phyloP scores from a whole-genome alignment of 2,888 invertebrate genomes.

The Craniophora ligustri region DNA sequence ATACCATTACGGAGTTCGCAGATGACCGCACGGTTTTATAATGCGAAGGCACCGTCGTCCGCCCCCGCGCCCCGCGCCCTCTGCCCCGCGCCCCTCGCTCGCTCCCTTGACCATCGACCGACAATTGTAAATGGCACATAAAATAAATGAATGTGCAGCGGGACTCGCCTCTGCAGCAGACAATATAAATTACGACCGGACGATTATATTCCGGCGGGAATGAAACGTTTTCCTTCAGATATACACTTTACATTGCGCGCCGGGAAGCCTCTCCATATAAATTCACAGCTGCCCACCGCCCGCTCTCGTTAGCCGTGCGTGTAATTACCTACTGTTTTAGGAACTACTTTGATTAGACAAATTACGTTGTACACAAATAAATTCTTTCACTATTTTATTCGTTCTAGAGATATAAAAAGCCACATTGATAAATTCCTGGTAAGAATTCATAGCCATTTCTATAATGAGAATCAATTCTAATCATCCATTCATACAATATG shows the following conservation, averaged over 20 bases:
- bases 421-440: neutral
- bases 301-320: conserved; percentile 77
- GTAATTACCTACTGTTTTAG: conserved; percentile 78
- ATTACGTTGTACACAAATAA: conserved; percentile 33
- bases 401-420: too few species aligned
- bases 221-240: conserved; percentile 87
- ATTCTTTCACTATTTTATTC: neutral
- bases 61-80: conserved; percentile 62
- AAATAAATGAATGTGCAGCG: conserved; percentile 90
- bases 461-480: too few species aligned
- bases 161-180: conserved; percentile 89
- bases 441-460: too few species aligned
- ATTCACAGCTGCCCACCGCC: conserved; percentile 65
- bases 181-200: conserved; percentile 89
- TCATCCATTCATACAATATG: too few species aligned
- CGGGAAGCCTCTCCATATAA: conserved; percentile 66
- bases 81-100: conserved; percentile 67
- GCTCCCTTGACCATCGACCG: conserved; percentile 89
- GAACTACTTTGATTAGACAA: conserved; percentile 71
- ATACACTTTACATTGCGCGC: conserved; percentile 75
- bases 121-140: conserved; percentile 90
- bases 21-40: conserved; percentile 89
- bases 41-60: conserved; percentile 84
- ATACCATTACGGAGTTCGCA: conserved; percentile 87
- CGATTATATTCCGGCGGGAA: conserved; percentile 89